Percentiles rank a stretch among this genome's conserved stretches.
Conservation (phyloP, 2,113 vertebrate species). For the Circaetus gallicus region DNA sequence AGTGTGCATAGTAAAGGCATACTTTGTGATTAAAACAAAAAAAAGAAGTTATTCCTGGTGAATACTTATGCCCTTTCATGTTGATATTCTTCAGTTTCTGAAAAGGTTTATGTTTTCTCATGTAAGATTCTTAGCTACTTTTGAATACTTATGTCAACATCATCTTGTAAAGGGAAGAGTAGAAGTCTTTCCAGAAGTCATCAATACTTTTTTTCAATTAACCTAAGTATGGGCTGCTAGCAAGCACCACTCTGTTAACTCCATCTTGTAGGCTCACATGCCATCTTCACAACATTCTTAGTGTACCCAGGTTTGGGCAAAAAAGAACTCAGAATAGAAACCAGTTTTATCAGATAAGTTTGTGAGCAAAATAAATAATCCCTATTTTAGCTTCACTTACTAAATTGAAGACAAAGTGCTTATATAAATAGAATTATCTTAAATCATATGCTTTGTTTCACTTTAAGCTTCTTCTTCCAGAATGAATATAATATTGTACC, state of each 20-base stretch:
- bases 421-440: background rate
- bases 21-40: background rate
- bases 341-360: background rate
- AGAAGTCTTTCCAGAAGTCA: background rate
- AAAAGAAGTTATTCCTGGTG: background rate
- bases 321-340: background rate
- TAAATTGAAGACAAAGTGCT: background rate
- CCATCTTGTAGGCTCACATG: background rate
- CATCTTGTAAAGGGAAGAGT: background rate
- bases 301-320: background rate
- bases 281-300: background rate
- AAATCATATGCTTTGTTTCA: background rate
- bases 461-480: background rate
- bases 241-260: background rate
- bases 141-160: background rate
- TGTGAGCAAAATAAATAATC: background rate
- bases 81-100: background rate
- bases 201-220: background rate
- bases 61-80: background rate
- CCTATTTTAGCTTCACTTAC: background rate
- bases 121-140: background rate
- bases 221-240: background rate
- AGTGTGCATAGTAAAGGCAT: background rate
- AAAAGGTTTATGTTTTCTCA: background rate
- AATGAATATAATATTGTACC: background rate